A percentile compares a stretch with the other conserved stretches of the same genome.
Conservation (phyloP, 2,888 invertebrate species). For the Eupithecia inturbata region DNA sequence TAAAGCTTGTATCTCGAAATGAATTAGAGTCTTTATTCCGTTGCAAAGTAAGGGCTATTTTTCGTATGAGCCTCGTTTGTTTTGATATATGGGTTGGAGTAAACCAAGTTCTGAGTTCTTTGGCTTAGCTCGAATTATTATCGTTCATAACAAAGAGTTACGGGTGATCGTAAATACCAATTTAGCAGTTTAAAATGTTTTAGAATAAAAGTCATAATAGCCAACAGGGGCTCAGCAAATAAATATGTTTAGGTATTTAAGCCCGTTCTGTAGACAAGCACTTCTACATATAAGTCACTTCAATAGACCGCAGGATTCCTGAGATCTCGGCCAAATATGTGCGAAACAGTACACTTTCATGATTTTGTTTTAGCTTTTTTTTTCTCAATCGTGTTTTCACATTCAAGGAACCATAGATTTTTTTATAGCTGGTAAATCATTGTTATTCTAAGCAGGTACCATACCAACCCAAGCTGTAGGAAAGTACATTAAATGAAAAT, state of each 20-base stretch:
- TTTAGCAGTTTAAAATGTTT: not conserved
- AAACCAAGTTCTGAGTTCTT: constrained; percentile 1
- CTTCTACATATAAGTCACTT: too few species aligned
- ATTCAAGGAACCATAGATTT: not conserved
- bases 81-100: constrained; percentile 11
- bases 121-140: not conserved
- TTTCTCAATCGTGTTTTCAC: too few species aligned
- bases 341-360: too few species aligned
- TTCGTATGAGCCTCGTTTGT: not conserved
- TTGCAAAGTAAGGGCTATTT: not conserved
- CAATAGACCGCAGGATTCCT: too few species aligned
- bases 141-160: constrained; percentile 7
- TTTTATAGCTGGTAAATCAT: not conserved
- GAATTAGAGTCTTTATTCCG: not conserved
- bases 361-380: too few species aligned
- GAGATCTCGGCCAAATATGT: too few species aligned
- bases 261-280: too few species aligned
- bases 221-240: not conserved
- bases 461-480: not conserved
- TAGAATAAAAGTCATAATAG: not conserved
- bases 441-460: not conserved
- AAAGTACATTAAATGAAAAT: not conserved
- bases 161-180: constrained; percentile 1
- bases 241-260: too few species aligned
- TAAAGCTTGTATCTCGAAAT: not conserved